Base-by-base conservation (phyloP, 2,113 vertebrate genomes). In the Dermatemys mawii region DNA sequence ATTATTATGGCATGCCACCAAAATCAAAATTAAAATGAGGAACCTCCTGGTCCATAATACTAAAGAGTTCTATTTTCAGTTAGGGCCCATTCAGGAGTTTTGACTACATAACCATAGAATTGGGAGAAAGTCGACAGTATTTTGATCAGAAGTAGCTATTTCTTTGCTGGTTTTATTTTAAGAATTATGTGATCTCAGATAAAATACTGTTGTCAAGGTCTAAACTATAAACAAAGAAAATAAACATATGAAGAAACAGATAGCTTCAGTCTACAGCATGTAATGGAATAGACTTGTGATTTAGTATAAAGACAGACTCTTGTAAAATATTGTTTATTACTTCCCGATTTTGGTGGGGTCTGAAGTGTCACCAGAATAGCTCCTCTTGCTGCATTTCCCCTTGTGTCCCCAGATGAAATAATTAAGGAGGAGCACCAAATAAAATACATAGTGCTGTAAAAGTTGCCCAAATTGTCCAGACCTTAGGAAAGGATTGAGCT, bases 371-470 rank as follows among this genome's bases (percentile, higher is more conserved):
- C 29, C 24, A 4, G 3, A 86, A 78, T 63, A 84, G 26, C 60
- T 90, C 48, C 0, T 38, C 2, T 70, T 84, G 24, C 11, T 32
- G 11, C 1, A 48, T 73, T 80, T 86, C 46, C 2, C 35, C 24
- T 12, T 84, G 17, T 87, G 2, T 41, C 91, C 17, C 6, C 10
- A 80, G 19, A 5, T 11, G 5, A 89, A 90, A 81, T 3, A 1
- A 80, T 22, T 3, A 70, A 5, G 88, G 83, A 88, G 4, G 38
- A 86, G 81, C 8, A 94, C 22, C 44, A 46, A 38, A 5, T 0
- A 60, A 54, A 88, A 29, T 2, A 1, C 79, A 88, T 81, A 82
- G 21, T 19, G 14, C 0, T 0, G 1, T n/a, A 41, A 32, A 0
- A 75, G 0, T 2, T 5, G 81, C 75, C 27, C 1, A 79, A 88